Base-by-base conservation (phyloP, 2,888 invertebrate species). In the Philhelius pedissequus region DNA sequence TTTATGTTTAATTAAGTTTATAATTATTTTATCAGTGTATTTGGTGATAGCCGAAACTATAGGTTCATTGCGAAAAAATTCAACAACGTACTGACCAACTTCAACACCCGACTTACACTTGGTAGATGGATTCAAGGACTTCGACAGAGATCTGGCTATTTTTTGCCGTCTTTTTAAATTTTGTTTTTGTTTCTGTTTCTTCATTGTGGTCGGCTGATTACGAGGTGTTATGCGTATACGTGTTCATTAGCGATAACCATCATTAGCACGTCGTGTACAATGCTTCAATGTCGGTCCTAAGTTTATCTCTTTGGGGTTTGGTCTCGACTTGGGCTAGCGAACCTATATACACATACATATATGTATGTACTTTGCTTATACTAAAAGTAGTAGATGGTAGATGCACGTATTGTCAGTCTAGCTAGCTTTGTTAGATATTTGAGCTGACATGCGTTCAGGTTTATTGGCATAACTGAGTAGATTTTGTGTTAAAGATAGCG, bases 221-320 rank as follows among this genome's bases (percentile, higher is more conserved):
- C 84, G 80, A 84, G 84, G 84, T 84, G 84, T 80, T 84, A 84
- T 84, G 84, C 84, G 84, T 84, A 84, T 84, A 84, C 84, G 84
- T 84, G 84, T 84, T 84, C 84, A 84, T 84, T 84, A 84, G 80
- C 84, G 84, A 84, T 84, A 84, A 84, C 75, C 80, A 84, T 84
- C 84, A 84, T 84, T 84, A 84, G 84, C 84, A 80, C 84, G 84
- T 84, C 84, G 84, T 84, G 84, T 75, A 80, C 79, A 80, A 84
- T 84, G 84, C 84, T 52, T 84, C 84, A 84, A 80, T 84, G 84
- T 84, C 79, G 74, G 75, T 84, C 71, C 80, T 54, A 84, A 75
- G 43, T 84, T 79, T 83, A 83, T 83, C 79, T 83, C 62, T 54
- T 73, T 69, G 79, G 64, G 83, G 79, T 74, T 79, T 71, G 80